Conservation (phyloP, 1,140 invertebrate species). For the Diuraphis noxia region DNA sequence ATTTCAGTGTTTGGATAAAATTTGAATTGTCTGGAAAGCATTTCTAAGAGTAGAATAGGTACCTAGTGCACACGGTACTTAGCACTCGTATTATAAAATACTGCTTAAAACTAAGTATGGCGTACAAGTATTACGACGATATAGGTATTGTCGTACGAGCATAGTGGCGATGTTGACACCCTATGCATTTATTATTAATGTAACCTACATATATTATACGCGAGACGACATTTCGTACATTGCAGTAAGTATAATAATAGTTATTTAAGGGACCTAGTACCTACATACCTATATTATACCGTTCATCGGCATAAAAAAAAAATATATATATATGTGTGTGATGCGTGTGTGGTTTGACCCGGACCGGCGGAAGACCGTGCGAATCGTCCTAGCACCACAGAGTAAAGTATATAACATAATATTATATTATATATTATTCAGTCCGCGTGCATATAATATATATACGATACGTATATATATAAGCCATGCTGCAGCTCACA, state of each 20-base stretch:
- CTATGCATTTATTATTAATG: not conserved
- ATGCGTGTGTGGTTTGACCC: conserved; percentile 21
- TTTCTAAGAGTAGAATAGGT: not conserved
- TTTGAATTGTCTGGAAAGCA: not conserved
- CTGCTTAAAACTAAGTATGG: not conserved
- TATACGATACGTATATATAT: not conserved
- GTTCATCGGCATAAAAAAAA: not conserved
- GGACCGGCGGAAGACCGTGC: not conserved
- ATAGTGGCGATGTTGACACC: not conserved
- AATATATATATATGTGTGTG: not conserved
- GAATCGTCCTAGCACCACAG: not conserved
- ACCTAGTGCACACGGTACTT: not conserved
- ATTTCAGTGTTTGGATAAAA: not conserved
- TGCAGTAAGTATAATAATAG: not conserved
- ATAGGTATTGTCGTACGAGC: too few relatives aligned
- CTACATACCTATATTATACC: not conserved
- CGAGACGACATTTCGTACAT: not conserved
- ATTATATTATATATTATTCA: not conserved
- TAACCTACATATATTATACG: not conserved
- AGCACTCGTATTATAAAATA: not conserved
- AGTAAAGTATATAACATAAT: not conserved
- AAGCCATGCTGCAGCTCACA: not conserved
- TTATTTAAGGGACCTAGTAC: not conserved
- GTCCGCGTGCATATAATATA: not conserved
- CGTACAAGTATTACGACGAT: not conserved